phyloP scores from a whole-genome alignment of 2,113 vertebrate genomes.

The Pomatostomus ruficeps region DNA sequence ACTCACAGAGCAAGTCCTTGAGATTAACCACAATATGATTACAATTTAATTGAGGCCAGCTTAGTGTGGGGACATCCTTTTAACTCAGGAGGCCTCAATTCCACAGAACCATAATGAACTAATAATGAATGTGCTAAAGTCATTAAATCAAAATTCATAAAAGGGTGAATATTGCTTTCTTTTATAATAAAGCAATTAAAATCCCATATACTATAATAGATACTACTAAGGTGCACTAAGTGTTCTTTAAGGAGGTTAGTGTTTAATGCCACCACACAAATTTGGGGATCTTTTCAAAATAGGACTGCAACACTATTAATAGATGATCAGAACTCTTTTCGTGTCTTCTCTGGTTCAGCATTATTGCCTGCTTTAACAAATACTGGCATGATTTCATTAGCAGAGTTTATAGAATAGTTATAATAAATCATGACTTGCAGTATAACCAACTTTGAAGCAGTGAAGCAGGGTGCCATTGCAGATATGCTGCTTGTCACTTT shows the following conservation, averaged over 20 bases:
- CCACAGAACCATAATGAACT: slow-evolving; percentile 63
- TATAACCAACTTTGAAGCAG: not conserved
- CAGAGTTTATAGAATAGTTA: not conserved
- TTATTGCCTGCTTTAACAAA: not conserved
- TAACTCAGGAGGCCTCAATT: slow-evolving; percentile 65
- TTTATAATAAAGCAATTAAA: slow-evolving; percentile 65
- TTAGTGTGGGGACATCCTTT: slow-evolving; percentile 58
- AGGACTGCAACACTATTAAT: not conserved
- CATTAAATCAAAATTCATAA: slow-evolving; percentile 68
- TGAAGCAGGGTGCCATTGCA: not conserved
- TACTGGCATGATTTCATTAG: not conserved
- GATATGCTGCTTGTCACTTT: not conserved
- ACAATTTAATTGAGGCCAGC: slow-evolving; percentile 67
- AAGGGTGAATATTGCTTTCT: slow-evolving; percentile 55
- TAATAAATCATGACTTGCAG: not conserved
- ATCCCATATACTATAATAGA: slow-evolving; percentile 17
- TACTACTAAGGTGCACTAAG: not conserved
- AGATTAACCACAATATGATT: slow-evolving; percentile 63
- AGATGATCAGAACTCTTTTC: slow-evolving; percentile 8
- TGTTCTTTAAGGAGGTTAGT: slow-evolving; percentile 19
- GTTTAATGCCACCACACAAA: not conserved
- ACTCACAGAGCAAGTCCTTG: not conserved
- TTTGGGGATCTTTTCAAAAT: slow-evolving; percentile 34
- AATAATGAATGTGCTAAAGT: slow-evolving; percentile 63
- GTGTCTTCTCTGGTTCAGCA: not conserved